phyloP scores from a whole-genome alignment of 2,113 vertebrate species.

The Porphyrio hochstetteri region DNA sequence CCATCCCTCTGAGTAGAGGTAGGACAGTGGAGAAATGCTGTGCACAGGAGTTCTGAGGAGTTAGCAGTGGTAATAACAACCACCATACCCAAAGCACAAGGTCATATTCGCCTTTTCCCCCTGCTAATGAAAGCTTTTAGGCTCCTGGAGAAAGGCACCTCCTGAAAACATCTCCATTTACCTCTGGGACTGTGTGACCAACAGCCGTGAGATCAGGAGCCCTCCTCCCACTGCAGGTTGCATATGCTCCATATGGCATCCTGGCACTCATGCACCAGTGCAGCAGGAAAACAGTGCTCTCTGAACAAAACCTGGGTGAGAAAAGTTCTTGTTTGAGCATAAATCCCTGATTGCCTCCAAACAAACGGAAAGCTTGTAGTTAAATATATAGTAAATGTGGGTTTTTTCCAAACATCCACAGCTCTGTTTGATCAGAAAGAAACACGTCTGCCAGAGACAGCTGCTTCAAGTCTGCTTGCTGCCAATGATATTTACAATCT shows the following conservation, averaged over 20 bases:
- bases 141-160: neutral
- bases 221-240: neutral
- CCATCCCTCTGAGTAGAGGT: neutral
- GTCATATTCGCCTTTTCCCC: neutral
- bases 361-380: neutral
- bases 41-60: neutral
- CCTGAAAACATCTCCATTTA: neutral
- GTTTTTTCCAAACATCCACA: constrained; percentile 35
- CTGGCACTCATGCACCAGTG: neutral
- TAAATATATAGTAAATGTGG: constrained; percentile 2
- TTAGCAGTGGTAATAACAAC: neutral
- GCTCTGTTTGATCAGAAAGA: constrained; percentile 24
- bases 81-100: neutral
- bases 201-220: neutral
- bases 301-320: constrained; percentile 10
- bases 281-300: neutral
- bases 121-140: neutral
- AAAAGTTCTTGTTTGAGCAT: neutral
- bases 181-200: neutral
- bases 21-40: neutral
- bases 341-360: constrained; percentile 16
- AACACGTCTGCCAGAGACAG: constrained; percentile 29
- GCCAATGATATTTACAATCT: constrained; percentile 12
- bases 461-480: constrained; percentile 10
- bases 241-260: neutral